Evolutionary conservation across 2,797 vertebrate genomes (phyloP), one percentile per base, ranked within the genome.

Genomic region (Anniella stebbinsi): DNA sequence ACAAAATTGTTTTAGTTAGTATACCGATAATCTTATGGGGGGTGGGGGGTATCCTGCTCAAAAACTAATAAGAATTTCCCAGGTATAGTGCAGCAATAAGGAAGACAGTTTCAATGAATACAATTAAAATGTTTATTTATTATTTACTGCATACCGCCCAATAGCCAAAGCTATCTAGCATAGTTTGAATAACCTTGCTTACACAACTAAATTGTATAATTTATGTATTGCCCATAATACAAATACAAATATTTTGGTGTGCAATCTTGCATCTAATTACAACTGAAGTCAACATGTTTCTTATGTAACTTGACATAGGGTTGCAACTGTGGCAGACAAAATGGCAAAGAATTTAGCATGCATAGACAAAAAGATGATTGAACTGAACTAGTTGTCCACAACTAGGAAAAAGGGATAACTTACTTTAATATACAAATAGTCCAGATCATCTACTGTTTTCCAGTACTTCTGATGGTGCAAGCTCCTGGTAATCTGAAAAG

Each of bases 391-490:
- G 51, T 25, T 21, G 60, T 86, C 1, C 30, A 91, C 12, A 54
- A 45, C 21, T 86, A 30, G 8, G 36, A 28, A 28, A 48, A 7
- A 77, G 15, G 38, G 12, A 21, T 45, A 54, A 98, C 98, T 98
- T 98, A 99, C 98, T 96, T 98, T 80, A 67, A 97, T 91, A 92
- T 97, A 99, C 96, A 98, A 98, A 95, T 89, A 98, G 95, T 97
- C 97, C 97, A 98, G 96, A 92, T 98, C 97, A 94, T 97, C 96
- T 94, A 97, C 95, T 97, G 98, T 98, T 94, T 95, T 96, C 90
- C 93, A 77, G 80, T 41, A 86, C 51, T 33, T 91, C 36, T 38
- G 11, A 66, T 41, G 72, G 60, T 54, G 72, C 30, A 41, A 57
- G 92, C 73, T 66, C 88, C 15, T 83, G 86, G 48, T 81, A 36